Evolutionary conservation across 92 coral and sea anemone species (phyloP).

Genomic region (Phenganax marumi): DNA sequence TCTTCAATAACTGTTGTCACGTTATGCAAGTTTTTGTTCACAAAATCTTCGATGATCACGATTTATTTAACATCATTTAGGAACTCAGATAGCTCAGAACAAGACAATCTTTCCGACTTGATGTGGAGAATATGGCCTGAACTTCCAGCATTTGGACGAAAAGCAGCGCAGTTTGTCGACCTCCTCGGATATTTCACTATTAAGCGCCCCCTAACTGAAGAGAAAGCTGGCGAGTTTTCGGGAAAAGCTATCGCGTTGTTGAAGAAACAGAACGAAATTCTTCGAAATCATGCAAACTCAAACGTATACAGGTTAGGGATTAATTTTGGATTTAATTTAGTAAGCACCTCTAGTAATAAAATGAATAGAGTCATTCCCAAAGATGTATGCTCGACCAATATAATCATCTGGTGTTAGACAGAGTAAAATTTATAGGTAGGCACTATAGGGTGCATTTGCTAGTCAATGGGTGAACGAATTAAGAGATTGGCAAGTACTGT

Average conservation of each 20-base stretch:
- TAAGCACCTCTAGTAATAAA: not conserved
- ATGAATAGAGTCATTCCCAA: too few species aligned
- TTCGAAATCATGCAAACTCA: constrained; percentile 92
- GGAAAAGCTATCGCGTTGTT: constrained; percentile 87
- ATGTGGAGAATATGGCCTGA: constrained; percentile 99
- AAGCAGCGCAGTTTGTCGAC: constrained; percentile 98
- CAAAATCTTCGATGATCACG: not conserved
- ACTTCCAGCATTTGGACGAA: constrained; percentile 91
- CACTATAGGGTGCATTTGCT: too few species aligned
- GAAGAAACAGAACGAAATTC: constrained; percentile 83
- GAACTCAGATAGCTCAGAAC: constrained; percentile 74
- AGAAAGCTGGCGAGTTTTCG: constrained; percentile 78
- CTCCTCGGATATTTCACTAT: constrained; percentile 89
- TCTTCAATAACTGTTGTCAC: not conserved
- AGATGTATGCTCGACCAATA: too few species aligned
- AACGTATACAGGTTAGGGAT: constrained; percentile 82
- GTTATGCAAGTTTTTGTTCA: not conserved
- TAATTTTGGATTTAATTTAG: not conserved
- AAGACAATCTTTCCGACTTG: constrained; percentile 80
- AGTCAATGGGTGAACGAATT: too few species aligned
- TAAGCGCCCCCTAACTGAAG: constrained; percentile 80
- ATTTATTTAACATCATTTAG: constrained; percentile 34
- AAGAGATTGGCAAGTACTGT: too few species aligned
- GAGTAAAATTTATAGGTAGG: too few species aligned
- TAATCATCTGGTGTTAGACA: too few species aligned